phyloP scores from a whole-genome alignment of 2,797 vertebrate genomes.

The Erithacus rubecula region DNA sequence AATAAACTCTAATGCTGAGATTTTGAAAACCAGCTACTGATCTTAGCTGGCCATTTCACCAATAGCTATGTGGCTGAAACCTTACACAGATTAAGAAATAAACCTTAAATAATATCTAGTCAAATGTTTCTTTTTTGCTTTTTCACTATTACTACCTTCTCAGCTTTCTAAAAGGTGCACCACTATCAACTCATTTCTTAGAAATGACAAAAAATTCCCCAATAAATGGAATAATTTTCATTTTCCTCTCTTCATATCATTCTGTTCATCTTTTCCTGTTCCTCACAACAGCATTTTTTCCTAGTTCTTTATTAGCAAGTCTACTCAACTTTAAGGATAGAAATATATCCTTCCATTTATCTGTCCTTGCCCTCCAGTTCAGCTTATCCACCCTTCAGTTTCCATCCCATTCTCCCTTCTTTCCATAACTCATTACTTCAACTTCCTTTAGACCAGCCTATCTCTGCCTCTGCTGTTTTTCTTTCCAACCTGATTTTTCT shows the following conservation, averaged over 20 bases:
- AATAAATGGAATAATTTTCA: fast-evolving
- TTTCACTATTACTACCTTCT: neutral
- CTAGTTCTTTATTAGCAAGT: neutral
- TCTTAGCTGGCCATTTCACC: neutral
- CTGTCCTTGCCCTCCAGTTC: neutral
- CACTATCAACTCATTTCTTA: neutral
- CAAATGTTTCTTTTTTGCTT: neutral
- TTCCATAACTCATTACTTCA: neutral
- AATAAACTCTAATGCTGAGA: neutral
- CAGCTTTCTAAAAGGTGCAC: neutral
- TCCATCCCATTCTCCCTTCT: neutral
- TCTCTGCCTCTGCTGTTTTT: neutral
- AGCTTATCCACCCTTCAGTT: neutral
- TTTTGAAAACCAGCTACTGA: neutral
- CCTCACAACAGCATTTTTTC: neutral
- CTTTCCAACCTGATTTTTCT: neutral
- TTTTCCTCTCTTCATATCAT: neutral
- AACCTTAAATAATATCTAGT: neutral
- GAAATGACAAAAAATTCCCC: neutral
- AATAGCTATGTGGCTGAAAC: neutral
- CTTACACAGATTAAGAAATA: neutral
- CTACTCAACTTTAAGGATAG: neutral
- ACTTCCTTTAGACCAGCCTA: neutral
- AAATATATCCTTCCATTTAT: neutral
- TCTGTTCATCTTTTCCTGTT: neutral